These are phyloP conservation scores for Cyrtonyx montezumae DNA, from an alignment of 2,113 vertebrate species.

Conservation along the genomic window DNA sequence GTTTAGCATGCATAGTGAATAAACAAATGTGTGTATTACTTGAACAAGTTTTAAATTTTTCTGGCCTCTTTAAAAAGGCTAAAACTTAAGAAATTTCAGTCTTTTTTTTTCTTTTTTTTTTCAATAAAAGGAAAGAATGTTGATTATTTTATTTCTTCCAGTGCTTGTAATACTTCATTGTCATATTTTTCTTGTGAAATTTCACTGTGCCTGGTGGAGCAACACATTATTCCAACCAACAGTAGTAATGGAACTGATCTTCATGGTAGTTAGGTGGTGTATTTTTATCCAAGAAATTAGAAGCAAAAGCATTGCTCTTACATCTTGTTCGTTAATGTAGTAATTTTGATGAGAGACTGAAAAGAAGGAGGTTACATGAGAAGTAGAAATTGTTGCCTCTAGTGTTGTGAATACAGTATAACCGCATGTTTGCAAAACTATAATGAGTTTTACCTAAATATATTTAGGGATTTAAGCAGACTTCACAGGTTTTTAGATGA, in stretches of 20 bases:
- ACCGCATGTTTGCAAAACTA: background rate
- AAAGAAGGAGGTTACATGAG: background rate
- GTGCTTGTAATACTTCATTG: background rate
- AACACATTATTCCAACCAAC: background rate
- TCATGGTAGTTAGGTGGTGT: background rate
- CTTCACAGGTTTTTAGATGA: background rate
- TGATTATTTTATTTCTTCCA: background rate
- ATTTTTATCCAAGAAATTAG: background rate
- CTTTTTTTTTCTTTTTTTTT: background rate
- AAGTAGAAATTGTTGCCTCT: background rate
- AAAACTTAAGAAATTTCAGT: background rate
- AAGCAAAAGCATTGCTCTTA: background rate
- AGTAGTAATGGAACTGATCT: background rate
- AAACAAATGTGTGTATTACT: fast-evolving
- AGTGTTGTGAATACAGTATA: background rate
- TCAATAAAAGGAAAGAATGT: background rate
- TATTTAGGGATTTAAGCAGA: background rate
- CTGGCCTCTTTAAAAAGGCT: background rate
- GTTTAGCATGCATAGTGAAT: background rate
- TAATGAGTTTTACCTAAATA: background rate
- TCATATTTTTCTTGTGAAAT: background rate
- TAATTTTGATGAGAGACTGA: background rate
- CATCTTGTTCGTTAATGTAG: background rate
- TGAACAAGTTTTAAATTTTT: background rate
- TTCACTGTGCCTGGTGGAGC: background rate